Evolutionary conservation across 2,888 invertebrate species (phyloP).

Genomic region (Ypsolopha scabrella): DNA sequence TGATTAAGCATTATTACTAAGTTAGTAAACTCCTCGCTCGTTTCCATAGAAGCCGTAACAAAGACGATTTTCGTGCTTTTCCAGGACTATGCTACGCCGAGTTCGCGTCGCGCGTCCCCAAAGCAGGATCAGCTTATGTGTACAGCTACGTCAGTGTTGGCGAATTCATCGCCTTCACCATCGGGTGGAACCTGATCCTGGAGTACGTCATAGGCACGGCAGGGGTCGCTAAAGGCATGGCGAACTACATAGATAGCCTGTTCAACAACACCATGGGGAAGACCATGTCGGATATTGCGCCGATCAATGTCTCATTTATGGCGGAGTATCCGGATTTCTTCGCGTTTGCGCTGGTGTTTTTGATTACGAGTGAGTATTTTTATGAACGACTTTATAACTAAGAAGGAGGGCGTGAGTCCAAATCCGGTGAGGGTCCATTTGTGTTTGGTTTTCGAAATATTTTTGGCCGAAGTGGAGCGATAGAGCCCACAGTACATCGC

Average conservation of each 20-base stretch:
- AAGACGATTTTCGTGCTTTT: slow-evolving; percentile 11
- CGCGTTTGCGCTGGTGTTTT: slow-evolving; percentile 76
- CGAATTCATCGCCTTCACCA: slow-evolving; percentile 90
- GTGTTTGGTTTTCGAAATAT: too few species aligned
- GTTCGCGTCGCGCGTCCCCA: slow-evolving; percentile 88
- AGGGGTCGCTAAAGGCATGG: slow-evolving; percentile 83
- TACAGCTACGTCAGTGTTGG: slow-evolving; percentile 94
- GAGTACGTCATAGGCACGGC: slow-evolving; percentile 90
- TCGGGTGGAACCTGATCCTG: slow-evolving; percentile 94
- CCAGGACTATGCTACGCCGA: slow-evolving; percentile 90
- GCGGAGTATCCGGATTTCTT: slow-evolving; percentile 84
- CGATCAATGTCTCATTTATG: slow-evolving; percentile 74
- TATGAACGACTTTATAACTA: too few species aligned
- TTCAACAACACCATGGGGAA: slow-evolving; percentile 76
- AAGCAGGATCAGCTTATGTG: slow-evolving; percentile 92
- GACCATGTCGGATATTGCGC: slow-evolving; percentile 74
- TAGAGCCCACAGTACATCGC: too few species aligned
- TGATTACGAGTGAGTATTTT: slow-evolving; percentile 73
- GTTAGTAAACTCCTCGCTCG: too few species aligned
- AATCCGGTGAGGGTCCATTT: too few species aligned
- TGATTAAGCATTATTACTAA: too few species aligned
- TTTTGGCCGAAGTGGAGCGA: too few species aligned
- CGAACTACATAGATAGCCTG: slow-evolving; percentile 81
- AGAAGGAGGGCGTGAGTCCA: too few species aligned
- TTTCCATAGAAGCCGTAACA: too few species aligned